Evolutionary conservation across 2,797 vertebrate species (phyloP).

Genomic region (Anguilla megastoma): DNA sequence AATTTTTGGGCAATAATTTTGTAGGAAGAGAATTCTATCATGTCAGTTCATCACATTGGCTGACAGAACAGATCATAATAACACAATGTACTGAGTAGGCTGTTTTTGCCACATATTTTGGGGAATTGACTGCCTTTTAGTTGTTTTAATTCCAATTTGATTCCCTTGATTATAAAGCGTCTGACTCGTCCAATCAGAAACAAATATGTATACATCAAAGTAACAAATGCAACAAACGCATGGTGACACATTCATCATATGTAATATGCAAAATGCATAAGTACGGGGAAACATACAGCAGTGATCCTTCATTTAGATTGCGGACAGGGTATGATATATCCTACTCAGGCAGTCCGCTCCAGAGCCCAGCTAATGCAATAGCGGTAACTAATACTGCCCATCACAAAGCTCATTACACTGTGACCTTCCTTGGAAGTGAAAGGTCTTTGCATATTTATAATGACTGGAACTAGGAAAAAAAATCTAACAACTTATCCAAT

Average conservation of each 20-base stretch:
- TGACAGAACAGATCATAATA: not conserved
- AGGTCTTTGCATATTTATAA: constrained; percentile 51
- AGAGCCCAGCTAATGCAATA: constrained; percentile 49
- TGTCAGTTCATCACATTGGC: not conserved
- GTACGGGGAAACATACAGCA: constrained; percentile 44
- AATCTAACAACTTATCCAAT: constrained; percentile 41
- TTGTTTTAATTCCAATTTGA: constrained; percentile 16
- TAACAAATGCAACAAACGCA: constrained; percentile 40
- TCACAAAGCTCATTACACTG: constrained; percentile 57
- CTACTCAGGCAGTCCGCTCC: constrained; percentile 46
- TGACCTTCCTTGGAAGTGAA: constrained; percentile 61
- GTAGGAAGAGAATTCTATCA: not conserved
- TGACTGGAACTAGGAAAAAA: constrained; percentile 28
- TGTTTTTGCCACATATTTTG: not conserved
- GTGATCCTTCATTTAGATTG: constrained; percentile 62
- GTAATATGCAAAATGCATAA: constrained; percentile 50
- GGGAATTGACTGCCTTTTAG: constrained; percentile 19
- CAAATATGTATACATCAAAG: constrained; percentile 16
- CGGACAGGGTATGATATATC: constrained; percentile 52
- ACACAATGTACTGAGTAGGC: not conserved
- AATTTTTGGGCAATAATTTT: not conserved
- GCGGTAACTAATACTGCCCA: constrained; percentile 47
- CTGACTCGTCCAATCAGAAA: constrained; percentile 23
- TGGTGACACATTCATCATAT: constrained; percentile 51
- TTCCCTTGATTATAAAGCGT: constrained; percentile 6